Conservation (phyloP, 1,140 invertebrate genomes). For the Lysiphlebus fabarum region DNA sequence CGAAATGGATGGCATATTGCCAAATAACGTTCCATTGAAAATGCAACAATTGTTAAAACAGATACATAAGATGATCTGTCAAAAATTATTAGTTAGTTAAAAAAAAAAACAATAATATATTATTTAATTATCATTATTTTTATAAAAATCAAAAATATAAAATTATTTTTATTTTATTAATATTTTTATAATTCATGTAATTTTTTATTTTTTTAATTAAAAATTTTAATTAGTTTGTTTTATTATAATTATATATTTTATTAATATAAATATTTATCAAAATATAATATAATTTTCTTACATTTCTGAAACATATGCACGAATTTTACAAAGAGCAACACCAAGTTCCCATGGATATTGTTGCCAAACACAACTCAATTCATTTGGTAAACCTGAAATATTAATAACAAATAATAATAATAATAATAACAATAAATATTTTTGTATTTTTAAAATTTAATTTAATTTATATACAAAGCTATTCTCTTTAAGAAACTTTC, state of each 20-base stretch:
- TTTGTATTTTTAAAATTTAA: too few species aligned
- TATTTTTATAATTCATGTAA: too few species aligned
- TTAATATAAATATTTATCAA: conserved; percentile 2
- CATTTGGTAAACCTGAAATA: conserved; percentile 80
- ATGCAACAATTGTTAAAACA: conserved; percentile 85
- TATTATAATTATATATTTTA: background rate
- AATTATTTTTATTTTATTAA: background rate
- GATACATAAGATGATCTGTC: conserved; percentile 81
- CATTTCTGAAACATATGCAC: conserved; percentile 63
- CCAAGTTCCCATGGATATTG: conserved; percentile 90
- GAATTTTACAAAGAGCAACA: conserved; percentile 76
- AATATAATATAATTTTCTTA: conserved; percentile 29
- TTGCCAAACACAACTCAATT: conserved; percentile 86
- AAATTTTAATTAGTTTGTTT: too few species aligned
- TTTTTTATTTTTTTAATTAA: too few species aligned
- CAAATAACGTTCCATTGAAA: conserved; percentile 82
- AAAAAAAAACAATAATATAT: too few species aligned
- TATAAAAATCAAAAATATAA: conserved; percentile 33
- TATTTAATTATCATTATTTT: too few species aligned
- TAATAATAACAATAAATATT: background rate
- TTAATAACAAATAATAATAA: conserved; percentile 28
- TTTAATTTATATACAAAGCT: too few species aligned
- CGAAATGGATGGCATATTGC: conserved; percentile 89
- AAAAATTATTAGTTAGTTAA: too few species aligned
- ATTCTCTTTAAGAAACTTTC: too few species aligned